Base-by-base conservation (phyloP, 92 coral and sea anemone genomes). In the Phymanthus crucifer region DNA sequence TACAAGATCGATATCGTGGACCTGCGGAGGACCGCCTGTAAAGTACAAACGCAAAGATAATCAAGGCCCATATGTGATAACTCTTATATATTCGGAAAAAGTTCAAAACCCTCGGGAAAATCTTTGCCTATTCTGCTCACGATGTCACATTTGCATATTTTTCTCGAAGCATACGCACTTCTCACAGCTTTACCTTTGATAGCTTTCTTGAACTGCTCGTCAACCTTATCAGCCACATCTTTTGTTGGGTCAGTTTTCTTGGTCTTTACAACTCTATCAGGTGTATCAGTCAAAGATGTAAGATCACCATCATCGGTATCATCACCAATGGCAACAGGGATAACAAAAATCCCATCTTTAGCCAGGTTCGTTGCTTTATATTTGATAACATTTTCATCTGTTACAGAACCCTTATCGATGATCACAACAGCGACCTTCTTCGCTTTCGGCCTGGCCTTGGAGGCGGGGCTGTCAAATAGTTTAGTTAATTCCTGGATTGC, bases 311-410 rank as follows among this genome's bases (percentile, higher is more conserved):
- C 58, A 71, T 87, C 88, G 33, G 85, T 80, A 17, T 87, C 87
- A 47, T 73, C 76, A 27, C 95, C 98, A 64, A 94, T 74, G 43
- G 87, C 93, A 70, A 91, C 90, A 0, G 94, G 89, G 32, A 94
- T 80, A 38, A 94, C 84, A 19, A 76, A 66, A 3, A 94, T 88
- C 12, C 87, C 84, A 54, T 85, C 72, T 69, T 82, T 82, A 17
- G 71, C 77, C 32, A 94, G 76, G 23, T 70, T 23, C 32, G 74
- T 80, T 52, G 95, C 85, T 27, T 86, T 81, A 11, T 23, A 72
- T 48, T 75, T 82, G 27, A 94, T 70, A 64, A 78, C 86, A 29
- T 70, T 83, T 19, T 75, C 18, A 40, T 74, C 69, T 31, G 88
- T 80, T 17, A 76, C 85, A 27, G 95, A 92, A 43, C 75, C 86